phyloP scores from a whole-genome alignment of 2,797 vertebrate species.

The Characodon lateralis region DNA sequence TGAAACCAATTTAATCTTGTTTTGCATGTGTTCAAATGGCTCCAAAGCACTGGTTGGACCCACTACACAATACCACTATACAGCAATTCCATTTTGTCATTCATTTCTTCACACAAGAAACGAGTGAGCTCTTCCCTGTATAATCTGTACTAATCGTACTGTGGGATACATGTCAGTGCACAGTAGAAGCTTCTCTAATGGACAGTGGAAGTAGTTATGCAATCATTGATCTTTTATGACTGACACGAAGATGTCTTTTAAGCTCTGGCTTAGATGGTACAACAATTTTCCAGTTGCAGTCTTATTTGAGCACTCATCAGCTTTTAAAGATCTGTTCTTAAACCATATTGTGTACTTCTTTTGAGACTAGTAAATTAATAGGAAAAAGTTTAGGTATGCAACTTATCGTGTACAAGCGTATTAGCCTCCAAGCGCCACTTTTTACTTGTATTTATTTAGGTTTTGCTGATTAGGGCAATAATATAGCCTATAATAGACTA shows the following conservation, averaged over 20 bases:
- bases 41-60: slow-evolving; percentile 46
- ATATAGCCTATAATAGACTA: no score
- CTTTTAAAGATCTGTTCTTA: slow-evolving; percentile 1
- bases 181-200: slow-evolving; percentile 65
- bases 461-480: slow-evolving; percentile 3
- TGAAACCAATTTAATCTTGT: slow-evolving; percentile 49
- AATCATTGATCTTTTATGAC: slow-evolving; percentile 56
- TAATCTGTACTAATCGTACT: slow-evolving; percentile 57
- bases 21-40: slow-evolving; percentile 53
- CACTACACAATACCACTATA: slow-evolving; percentile 34
- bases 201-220: slow-evolving; percentile 56
- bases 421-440: neutral
- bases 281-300: slow-evolving; percentile 19
- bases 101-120: slow-evolving; percentile 60
- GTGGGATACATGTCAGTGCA: slow-evolving; percentile 52
- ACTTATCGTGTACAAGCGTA: slow-evolving; percentile 4
- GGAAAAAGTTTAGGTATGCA: slow-evolving; percentile 6
- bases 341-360: slow-evolving; percentile 1
- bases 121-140: slow-evolving; percentile 54
- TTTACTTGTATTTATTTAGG: slow-evolving; percentile 1
- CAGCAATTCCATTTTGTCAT: slow-evolving; percentile 60
- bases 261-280: slow-evolving; percentile 17
- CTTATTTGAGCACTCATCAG: slow-evolving; percentile 6
- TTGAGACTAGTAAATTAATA: neutral
- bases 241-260: slow-evolving; percentile 28